Evolutionary conservation across 2,113 vertebrate genomes (phyloP).

Genomic region (Notechis scutatus): DNA sequence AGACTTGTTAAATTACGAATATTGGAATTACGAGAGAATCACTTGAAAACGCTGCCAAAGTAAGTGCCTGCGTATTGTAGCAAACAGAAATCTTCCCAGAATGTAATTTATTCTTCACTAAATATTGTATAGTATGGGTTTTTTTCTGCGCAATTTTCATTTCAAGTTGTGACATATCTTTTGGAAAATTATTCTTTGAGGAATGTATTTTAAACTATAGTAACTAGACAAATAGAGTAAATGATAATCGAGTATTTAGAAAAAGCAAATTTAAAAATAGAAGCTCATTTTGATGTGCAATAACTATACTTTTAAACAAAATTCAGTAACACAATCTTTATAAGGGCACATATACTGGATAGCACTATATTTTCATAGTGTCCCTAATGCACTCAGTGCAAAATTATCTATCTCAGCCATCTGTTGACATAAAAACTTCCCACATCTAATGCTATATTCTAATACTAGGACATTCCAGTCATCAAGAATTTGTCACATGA

Average conservation of each 20-base stretch:
- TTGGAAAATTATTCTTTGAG: background rate
- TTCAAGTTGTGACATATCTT: background rate
- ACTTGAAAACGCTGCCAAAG: constrained; percentile 99
- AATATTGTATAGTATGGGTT: background rate
- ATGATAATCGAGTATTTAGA: rapidly evolving
- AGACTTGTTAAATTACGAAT: constrained; percentile 98
- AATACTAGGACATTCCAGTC: background rate
- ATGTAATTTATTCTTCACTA: rapidly evolving
- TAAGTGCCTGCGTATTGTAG: constrained; percentile 70
- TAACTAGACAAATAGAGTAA: background rate
- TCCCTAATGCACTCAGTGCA: background rate
- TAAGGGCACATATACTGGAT: background rate
- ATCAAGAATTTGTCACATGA: background rate
- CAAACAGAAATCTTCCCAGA: background rate
- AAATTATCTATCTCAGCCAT: background rate
- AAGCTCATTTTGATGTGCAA: background rate
- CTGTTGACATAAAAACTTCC: background rate
- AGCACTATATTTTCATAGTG: background rate
- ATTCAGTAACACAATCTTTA: background rate
- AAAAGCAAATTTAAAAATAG: background rate
- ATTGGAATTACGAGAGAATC: constrained; percentile 97
- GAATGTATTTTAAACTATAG: background rate
- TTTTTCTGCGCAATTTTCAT: background rate
- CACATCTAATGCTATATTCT: background rate
- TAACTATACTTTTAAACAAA: background rate